Evolutionary conservation across 2,113 vertebrate genomes (phyloP), one percentile per base, ranked within the genome.

Genomic region (Aix galericulata): DNA sequence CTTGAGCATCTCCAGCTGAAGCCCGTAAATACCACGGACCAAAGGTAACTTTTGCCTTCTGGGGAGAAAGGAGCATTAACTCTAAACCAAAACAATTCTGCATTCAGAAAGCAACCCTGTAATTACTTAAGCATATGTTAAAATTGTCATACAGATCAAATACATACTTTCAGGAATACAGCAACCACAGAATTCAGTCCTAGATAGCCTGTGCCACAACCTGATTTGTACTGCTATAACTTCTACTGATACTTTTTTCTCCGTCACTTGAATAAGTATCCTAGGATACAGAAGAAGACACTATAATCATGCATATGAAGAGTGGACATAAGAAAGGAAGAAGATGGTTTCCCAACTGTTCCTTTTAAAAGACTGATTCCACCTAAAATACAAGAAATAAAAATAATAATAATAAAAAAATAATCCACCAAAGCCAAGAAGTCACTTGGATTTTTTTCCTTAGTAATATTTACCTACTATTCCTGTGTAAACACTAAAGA

Each of bases 291-390:
- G 17, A 72, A 75, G 75, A 40, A 81, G 32, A 84, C 17, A 38
- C 1, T 27, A 32, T 36, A 78, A 46, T 52, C 18, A 48, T 42
- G 32, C 7, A 67, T 21, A 60, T 42, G 16, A 68, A 34, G 84
- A 82, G 1, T 9, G 4, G 11, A 91, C 11, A 11, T 38, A 89
- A 77, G 21, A 67, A 56, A 12, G 26, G 76, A 73, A 34, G 31
- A 55, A 67, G n/a, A 60, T 13, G 2, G 3, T 20, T 90, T 93
- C 11, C 22, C 10, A 27, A 67, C 11, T 56, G 4, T 31, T 69
- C 17, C 16, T 52, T 75, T 87, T 78, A 69, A 60, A 89, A 79
- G 22, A 10, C 2, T 0, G 0, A 38, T 7, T 50, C 48, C 13
- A 32, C n/a, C 38, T 9, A 56, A 92, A 92, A 76, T n/a, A 42